Percentiles rank a stretch among this genome's conserved stretches.
Conservation (phyloP, 1,140 invertebrate species). For the Lysiphlebus fabarum region DNA sequence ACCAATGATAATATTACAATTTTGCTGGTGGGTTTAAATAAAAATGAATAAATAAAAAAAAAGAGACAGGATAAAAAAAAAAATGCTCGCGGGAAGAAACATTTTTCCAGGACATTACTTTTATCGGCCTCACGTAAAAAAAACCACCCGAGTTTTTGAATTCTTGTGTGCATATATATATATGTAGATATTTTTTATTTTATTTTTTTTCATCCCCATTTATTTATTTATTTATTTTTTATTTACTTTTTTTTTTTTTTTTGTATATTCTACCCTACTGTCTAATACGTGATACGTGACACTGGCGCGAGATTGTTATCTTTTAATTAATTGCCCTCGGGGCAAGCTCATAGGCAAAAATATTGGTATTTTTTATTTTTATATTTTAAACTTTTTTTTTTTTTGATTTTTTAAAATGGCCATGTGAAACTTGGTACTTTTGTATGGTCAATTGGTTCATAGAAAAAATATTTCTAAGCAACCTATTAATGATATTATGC, state of each 20-base stretch:
- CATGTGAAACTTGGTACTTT: too few relatives aligned
- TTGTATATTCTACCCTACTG: constrained; percentile 4
- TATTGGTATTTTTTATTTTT: constrained; percentile 15
- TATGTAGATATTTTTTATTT: not conserved
- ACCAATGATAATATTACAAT: too few relatives aligned
- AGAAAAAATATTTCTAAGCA: not conserved
- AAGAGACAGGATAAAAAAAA: not conserved
- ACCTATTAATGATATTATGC: not conserved
- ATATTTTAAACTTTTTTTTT: too few relatives aligned
- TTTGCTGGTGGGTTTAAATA: not conserved
- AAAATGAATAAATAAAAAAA: not conserved
- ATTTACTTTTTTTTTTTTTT: not conserved
- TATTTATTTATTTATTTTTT: constrained; percentile 2
- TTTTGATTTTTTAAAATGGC: too few relatives aligned
- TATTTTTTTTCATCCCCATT: not conserved
- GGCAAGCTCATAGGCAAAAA: constrained; percentile 5
- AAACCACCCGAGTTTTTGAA: not conserved
- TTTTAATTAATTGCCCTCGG: constrained; percentile 27
- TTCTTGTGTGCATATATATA: constrained; percentile 5
- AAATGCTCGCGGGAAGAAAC: constrained; percentile 22
- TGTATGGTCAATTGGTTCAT: too few relatives aligned
- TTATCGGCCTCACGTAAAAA: constrained; percentile 22
- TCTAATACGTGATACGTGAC: constrained; percentile 25
- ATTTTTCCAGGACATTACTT: constrained; percentile 27
- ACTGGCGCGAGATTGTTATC: constrained; percentile 23